A percentile compares a stretch with the other conserved stretches of the same genome.
Evolutionary conservation across 2,113 vertebrate genomes (phyloP).

Genomic region (Oxyruncus cristatus): DNA sequence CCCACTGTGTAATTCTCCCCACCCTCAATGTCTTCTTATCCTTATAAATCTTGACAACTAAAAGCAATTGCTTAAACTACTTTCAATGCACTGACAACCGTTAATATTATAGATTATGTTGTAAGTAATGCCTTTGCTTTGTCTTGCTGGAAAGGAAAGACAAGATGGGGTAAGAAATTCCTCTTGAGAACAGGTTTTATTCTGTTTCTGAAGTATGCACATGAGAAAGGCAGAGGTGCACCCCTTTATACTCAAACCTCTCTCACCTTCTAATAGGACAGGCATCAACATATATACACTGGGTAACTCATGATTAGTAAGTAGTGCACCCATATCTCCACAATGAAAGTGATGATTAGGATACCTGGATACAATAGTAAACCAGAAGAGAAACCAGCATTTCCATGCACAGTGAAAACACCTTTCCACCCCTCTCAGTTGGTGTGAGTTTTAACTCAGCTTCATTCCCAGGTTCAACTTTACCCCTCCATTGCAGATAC

Average conservation of each 20-base stretch:
- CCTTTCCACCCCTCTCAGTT: not conserved
- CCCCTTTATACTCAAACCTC: not conserved
- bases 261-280: not conserved
- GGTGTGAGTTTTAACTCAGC: not conserved
- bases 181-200: not conserved
- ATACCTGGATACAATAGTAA: not conserved
- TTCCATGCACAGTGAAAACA: not conserved
- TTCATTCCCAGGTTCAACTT: not conserved
- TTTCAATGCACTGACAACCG: not conserved
- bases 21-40: not conserved
- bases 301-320: not conserved
- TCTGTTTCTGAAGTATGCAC: not conserved
- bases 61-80: conserved; percentile 18
- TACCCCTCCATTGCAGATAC: not conserved
- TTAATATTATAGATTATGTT: conserved; percentile 10
- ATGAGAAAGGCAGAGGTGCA: not conserved
- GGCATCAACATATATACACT: not conserved
- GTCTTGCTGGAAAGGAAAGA: not conserved
- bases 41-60: conserved; percentile 2
- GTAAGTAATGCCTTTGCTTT: not conserved
- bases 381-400: not conserved
- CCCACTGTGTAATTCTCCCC: not conserved
- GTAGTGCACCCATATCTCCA: not conserved
- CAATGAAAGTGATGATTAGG: not conserved
- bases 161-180: not conserved